These are phyloP conservation scores for Galleria mellonella DNA, from an alignment of 1,140 invertebrate genomes.

Conservation along the genomic window DNA sequence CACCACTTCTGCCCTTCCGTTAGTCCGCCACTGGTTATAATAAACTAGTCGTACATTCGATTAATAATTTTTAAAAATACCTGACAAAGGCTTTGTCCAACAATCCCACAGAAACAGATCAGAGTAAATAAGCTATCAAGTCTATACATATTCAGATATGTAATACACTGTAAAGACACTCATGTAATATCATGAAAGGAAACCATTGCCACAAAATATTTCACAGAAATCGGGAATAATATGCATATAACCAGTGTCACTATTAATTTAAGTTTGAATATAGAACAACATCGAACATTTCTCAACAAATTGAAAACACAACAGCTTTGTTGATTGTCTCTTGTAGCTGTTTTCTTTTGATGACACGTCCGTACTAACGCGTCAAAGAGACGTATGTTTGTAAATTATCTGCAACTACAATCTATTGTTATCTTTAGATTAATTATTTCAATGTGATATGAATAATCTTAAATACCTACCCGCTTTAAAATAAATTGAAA, in stretches of 20 bases:
- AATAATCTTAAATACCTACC: constrained; percentile 14
- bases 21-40: too few species aligned
- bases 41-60: too few species aligned
- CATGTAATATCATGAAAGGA: neutral
- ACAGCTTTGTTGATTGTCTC: constrained; percentile 54
- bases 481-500: constrained; percentile 2
- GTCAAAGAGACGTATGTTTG: constrained; percentile 52
- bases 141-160: constrained; percentile 22
- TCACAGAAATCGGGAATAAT: too few species aligned
- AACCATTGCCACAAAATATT: neutral
- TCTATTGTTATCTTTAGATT: constrained; percentile 48
- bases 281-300: constrained; percentile 29
- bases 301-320: constrained; percentile 39
- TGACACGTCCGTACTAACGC: constrained; percentile 32
- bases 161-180: constrained; percentile 7
- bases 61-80: too few species aligned
- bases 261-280: too few species aligned
- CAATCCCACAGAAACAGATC: too few species aligned
- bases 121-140: too few species aligned
- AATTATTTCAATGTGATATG: constrained; percentile 30
- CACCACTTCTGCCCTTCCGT: too few species aligned
- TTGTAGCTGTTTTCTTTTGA: constrained; percentile 33
- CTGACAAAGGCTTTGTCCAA: too few species aligned
- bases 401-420: constrained; percentile 54
- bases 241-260: too few species aligned